A percentile compares a stretch with the other conserved stretches of the same genome.
Evolutionary conservation across 2,888 invertebrate species (phyloP).

Genomic region (Platycheirus albimanus): DNA sequence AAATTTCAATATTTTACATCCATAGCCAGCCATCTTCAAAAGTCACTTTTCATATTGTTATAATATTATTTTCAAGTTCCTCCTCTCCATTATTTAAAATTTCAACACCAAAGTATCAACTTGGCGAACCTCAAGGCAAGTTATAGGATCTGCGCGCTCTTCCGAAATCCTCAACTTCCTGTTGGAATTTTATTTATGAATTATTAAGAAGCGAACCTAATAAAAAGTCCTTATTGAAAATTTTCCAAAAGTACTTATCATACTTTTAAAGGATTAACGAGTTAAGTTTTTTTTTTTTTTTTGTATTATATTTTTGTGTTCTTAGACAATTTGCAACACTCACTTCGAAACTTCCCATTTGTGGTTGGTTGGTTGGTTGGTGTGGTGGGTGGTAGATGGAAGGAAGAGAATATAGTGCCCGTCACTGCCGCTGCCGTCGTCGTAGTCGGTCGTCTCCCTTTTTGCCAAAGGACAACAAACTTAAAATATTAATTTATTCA

Average conservation of each 20-base stretch:
- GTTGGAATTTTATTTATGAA: constrained; percentile 45
- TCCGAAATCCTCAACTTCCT: not conserved
- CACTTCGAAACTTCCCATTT: not conserved
- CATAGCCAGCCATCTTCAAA: not conserved
- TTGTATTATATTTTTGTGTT: too few relatives aligned
- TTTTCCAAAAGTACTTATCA: constrained; percentile 73
- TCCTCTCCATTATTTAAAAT: constrained; percentile 11
- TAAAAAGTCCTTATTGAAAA: constrained; percentile 68
- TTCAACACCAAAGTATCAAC: constrained; percentile 3
- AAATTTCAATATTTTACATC: too few relatives aligned
- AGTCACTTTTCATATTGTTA: not conserved
- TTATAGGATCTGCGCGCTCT: not conserved
- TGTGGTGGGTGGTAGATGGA: too few relatives aligned
- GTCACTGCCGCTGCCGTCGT: too few relatives aligned
- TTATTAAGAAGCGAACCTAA: constrained; percentile 56
- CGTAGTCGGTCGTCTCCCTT: too few relatives aligned
- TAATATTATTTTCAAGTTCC: not conserved
- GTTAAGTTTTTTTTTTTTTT: constrained; percentile 42
- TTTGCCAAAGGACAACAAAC: constrained; percentile 61
- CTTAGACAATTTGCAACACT: constrained; percentile 7
- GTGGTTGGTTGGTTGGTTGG: constrained; percentile 7
- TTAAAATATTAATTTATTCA: constrained; percentile 73
- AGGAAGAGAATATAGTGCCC: not conserved
- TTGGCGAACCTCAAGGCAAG: not conserved
- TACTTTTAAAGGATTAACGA: constrained; percentile 72